Percentiles rank a stretch among this genome's conserved stretches.
phyloP scores from a whole-genome alignment of 2,113 vertebrate species.

The Benitochromis conjunctus region DNA sequence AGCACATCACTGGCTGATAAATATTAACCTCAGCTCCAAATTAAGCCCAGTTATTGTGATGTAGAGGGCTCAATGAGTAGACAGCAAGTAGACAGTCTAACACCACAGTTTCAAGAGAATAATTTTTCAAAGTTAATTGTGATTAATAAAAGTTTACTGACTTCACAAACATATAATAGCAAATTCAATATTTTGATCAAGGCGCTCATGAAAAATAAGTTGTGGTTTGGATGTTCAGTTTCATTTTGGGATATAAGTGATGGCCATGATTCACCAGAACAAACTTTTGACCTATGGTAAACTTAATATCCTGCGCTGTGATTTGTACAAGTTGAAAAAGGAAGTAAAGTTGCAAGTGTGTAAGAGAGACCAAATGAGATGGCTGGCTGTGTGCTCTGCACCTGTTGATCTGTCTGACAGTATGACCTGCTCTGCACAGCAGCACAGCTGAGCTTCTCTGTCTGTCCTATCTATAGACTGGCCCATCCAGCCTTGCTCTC shows the following conservation, averaged over 20 bases:
- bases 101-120: not conserved
- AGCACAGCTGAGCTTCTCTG: constrained; percentile 71
- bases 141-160: not conserved
- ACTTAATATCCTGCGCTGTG: not conserved
- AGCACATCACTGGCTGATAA: not conserved
- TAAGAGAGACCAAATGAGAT: not conserved
- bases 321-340: not conserved
- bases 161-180: not conserved
- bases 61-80: not conserved
- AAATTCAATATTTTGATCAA: not conserved
- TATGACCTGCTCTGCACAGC: constrained; percentile 62
- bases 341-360: not conserved
- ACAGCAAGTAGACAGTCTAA: not conserved
- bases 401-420: constrained; percentile 70
- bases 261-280: not conserved
- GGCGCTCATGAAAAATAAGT: not conserved
- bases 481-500: constrained; percentile 25
- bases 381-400: constrained; percentile 47
- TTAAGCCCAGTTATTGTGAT: not conserved
- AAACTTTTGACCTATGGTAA: not conserved
- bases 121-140: not conserved
- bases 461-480: constrained; percentile 75
- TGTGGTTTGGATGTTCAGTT: not conserved
- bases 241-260: not conserved
- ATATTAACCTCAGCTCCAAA: not conserved